Evolutionary conservation across 2,113 vertebrate genomes (phyloP).

Genomic region (Erythrolamprus reginae): DNA sequence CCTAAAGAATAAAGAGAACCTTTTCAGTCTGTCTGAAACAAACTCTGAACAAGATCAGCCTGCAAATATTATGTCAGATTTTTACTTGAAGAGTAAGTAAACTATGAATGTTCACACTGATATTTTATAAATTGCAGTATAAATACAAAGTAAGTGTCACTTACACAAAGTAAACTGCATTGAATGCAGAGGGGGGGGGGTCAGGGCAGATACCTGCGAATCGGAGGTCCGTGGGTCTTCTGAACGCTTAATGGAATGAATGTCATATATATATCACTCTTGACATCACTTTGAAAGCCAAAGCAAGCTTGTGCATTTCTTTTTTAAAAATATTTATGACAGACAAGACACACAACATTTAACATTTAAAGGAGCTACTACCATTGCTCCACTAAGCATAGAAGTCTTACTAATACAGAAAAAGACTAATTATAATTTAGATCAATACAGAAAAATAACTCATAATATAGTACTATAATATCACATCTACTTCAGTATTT

Average conservation of each 20-base stretch:
- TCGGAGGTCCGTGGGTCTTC: too few species aligned
- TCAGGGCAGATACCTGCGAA: background rate
- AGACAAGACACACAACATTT: too few species aligned
- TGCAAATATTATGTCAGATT: slow-evolving; percentile 27
- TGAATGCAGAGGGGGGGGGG: background rate
- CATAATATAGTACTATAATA: too few species aligned
- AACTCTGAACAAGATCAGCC: slow-evolving; percentile 54
- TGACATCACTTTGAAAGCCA: background rate
- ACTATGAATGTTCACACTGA: accelerated
- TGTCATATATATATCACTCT: background rate
- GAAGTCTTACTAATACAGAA: too few species aligned
- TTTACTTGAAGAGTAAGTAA: slow-evolving; percentile 75
- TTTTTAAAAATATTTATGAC: too few species aligned
- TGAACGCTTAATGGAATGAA: accelerated
- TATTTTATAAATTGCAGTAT: background rate
- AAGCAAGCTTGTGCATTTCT: background rate
- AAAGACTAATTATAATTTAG: too few species aligned
- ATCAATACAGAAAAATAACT: too few species aligned
- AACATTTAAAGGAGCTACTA: too few species aligned
- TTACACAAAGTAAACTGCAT: background rate
- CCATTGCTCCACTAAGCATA: too few species aligned
- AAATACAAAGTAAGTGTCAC: background rate
- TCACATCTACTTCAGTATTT: too few species aligned
- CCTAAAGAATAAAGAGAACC: slow-evolving; percentile 91
- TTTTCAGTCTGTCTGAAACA: slow-evolving; percentile 65